These are phyloP conservation scores for Macrophya alboannulata DNA, from an alignment of 2,888 invertebrate genomes.

Conservation along the genomic window DNA sequence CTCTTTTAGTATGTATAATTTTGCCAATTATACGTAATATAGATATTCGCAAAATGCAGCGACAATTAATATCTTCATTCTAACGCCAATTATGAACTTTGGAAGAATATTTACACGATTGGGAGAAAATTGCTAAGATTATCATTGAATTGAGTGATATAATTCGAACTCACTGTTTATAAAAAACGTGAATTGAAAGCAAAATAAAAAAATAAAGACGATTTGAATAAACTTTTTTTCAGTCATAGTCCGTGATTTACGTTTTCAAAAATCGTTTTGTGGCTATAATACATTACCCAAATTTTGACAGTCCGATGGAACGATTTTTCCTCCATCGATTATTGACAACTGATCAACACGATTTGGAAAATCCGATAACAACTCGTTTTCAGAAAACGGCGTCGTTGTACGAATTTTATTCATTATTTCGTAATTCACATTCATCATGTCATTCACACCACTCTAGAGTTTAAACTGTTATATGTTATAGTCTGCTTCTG, in stretches of 20 bases:
- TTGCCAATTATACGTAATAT: too few species aligned
- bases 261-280: not conserved
- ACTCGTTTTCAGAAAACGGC: not conserved
- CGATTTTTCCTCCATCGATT: not conserved
- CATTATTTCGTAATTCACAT: not conserved
- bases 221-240: not conserved
- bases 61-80: too few species aligned
- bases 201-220: not conserved
- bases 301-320: conserved; percentile 1
- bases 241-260: too few species aligned
- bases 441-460: not conserved
- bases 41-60: too few species aligned
- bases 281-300: not conserved
- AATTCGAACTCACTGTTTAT: not conserved
- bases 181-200: not conserved
- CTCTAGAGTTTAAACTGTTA: not conserved
- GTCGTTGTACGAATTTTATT: not conserved
- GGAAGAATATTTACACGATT: too few species aligned
- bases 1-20: too few species aligned
- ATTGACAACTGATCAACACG: not conserved
- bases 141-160: not conserved
- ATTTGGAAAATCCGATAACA: not conserved
- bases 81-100: too few species aligned
- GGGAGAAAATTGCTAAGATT: not conserved
- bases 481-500: not conserved